Conservation (phyloP, 2,888 invertebrate species). For the Dorcus hopei region DNA sequence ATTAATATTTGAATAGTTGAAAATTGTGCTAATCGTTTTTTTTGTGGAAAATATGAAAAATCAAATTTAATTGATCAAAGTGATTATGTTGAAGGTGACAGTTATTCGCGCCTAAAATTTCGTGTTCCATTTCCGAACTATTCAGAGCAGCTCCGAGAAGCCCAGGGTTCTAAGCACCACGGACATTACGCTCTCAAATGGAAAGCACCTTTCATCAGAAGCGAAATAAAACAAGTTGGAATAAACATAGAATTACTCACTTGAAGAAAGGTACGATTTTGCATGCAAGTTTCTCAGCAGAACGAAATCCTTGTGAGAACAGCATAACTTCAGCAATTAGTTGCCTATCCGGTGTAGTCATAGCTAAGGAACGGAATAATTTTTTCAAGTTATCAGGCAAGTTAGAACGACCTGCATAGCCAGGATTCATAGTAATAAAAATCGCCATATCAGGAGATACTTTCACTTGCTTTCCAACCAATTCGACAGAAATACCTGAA, state of each 20-base stretch:
- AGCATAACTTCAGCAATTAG: slow-evolving; percentile 99
- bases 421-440: slow-evolving; percentile 99
- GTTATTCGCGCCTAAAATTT: no score
- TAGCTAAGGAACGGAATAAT: slow-evolving; percentile 95
- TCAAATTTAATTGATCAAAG: no score
- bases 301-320: slow-evolving; percentile 98
- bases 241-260: slow-evolving; percentile 54
- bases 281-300: slow-evolving; percentile 95
- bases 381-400: slow-evolving; percentile 99
- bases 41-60: no score
- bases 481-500: slow-evolving; percentile 64
- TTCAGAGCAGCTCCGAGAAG: no score
- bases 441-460: slow-evolving; percentile 99
- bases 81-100: no score
- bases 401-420: slow-evolving; percentile 98
- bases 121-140: no score
- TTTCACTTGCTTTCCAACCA: slow-evolving; percentile 95
- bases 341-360: slow-evolving; percentile 98
- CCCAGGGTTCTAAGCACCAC: no score
- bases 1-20: no score
- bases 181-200: no score
- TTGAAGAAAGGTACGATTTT: slow-evolving; percentile 99
- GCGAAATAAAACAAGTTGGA: background rate
- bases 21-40: no score
- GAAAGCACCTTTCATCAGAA: background rate